Conservation (phyloP, 2,888 invertebrate species). For the Unio pictorum region DNA sequence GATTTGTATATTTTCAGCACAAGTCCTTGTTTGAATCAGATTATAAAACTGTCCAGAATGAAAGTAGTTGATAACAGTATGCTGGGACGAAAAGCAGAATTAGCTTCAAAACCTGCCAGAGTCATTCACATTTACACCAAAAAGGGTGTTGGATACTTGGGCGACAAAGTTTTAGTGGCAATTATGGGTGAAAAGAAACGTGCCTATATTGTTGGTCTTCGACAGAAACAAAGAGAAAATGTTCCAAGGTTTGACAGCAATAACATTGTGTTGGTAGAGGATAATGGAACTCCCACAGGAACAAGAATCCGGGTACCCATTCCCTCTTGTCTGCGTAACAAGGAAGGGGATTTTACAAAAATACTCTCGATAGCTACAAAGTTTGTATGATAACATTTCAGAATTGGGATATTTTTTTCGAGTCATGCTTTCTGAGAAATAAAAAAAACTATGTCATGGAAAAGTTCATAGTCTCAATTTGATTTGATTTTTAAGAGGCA, state of each 20-base stretch:
- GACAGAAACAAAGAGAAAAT: conserved; percentile 84
- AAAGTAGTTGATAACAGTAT: conserved; percentile 97
- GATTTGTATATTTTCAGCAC: conserved; percentile 54
- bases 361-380: conserved; percentile 89
- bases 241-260: conserved; percentile 95
- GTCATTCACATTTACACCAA: conserved; percentile 86
- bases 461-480: too few relatives aligned
- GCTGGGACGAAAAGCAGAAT: conserved; percentile 94
- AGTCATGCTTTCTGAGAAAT: too few relatives aligned
- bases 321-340: conserved; percentile 87
- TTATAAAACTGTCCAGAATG: conserved; percentile 78
- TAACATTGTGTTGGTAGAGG: conserved; percentile 95
- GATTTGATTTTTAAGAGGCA: too few relatives aligned
- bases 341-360: conserved; percentile 87
- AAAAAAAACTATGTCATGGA: too few relatives aligned
- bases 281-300: conserved; percentile 93
- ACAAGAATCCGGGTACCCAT: conserved; percentile 96
- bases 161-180: conserved; percentile 92
- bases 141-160: conserved; percentile 76
- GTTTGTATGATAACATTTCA: conserved; percentile 79
- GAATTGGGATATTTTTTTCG: too few relatives aligned
- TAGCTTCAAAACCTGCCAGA: conserved; percentile 92
- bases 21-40: conserved; percentile 48
- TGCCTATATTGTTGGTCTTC: conserved; percentile 90
- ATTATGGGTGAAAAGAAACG: conserved; percentile 96